Base-by-base conservation (phyloP, 2,888 invertebrate species). In the Dryococelus australis region DNA sequence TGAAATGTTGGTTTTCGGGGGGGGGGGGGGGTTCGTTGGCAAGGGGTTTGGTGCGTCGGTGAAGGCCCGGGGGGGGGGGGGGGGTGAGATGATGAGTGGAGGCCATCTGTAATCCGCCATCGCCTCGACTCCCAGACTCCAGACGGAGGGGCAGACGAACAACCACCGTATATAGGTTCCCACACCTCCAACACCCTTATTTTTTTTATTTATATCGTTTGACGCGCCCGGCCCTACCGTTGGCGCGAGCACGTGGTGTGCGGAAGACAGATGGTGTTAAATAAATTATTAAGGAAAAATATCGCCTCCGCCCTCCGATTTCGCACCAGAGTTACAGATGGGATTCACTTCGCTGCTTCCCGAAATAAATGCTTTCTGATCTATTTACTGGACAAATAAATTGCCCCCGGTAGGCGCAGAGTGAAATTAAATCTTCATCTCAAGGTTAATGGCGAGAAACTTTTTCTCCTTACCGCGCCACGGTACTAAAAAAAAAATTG, bases 51-150 rank as follows among this genome's bases (percentile, higher is more conserved):
- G 13, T 51, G 51, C 13, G 51, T 10, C 13, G 51, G 13, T 51
- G 13, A 51, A 51, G n/a, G n/a, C n/a, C n/a, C 47, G 47, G 16
- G 65, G 81, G 65, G 27, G 27, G 27, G 4, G 28, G 13, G 81
- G 81, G 27, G 27, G 28, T 16, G 81, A 5, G 81, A 81, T 81
- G 35, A 81, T 81, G 35, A 81, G 81, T 81, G 81, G 35, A 12
- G 13, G 81, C 81, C 81, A 81, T 81, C 35, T 81, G 81, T 81
- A 81, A 81, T 81, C 35, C 81, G 81, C 81, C 35, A 81, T 35
- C 81, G 24, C 83, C 83, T 83, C 65, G 65, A 65, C 24, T 65
- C 16, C 65, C 65, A 65, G n/a, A 0, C 65, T 0, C 8, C 47
- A 65, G 65, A n/a, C 65, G 24, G n/a, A 65, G 65, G 24, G 12